Percentiles rank a stretch among this genome's conserved stretches.
Evolutionary conservation across 2,888 invertebrate genomes (phyloP).

Genomic region (Esperia sulphurella): DNA sequence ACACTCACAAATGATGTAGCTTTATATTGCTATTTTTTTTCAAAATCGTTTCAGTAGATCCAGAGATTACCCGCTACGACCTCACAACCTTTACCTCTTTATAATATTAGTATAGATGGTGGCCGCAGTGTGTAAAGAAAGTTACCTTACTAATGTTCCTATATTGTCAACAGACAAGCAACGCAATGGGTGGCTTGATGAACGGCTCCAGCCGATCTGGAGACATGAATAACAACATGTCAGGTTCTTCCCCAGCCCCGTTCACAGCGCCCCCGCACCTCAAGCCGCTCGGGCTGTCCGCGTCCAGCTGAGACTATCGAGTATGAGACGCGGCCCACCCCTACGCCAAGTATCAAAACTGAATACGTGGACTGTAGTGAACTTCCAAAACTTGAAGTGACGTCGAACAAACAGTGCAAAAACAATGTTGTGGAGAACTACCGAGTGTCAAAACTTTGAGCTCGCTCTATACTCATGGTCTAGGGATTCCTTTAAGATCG

Average conservation of each 20-base stretch:
- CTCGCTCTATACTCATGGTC: background rate
- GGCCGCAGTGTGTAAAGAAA: too few relatives aligned
- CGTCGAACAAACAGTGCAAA: slow-evolving; percentile 11
- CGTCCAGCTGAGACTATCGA: slow-evolving; percentile 82
- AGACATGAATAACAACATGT: slow-evolving; percentile 86
- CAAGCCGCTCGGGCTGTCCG: slow-evolving; percentile 79
- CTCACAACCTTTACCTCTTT: too few relatives aligned
- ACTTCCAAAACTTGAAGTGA: slow-evolving; percentile 4
- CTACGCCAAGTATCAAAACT: slow-evolving; percentile 70
- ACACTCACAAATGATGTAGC: too few relatives aligned
- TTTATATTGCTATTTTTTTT: too few relatives aligned
- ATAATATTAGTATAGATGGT: too few relatives aligned
- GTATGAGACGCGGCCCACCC: slow-evolving; percentile 69
- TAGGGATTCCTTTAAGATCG: background rate
- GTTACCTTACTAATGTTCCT: background rate
- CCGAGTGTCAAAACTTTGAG: slow-evolving; percentile 8
- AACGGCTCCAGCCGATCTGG: slow-evolving; percentile 78
- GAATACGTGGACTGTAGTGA: slow-evolving; percentile 27
- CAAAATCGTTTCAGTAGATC: too few relatives aligned
- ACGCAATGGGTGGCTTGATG: slow-evolving; percentile 71
- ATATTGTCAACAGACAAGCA: slow-evolving; percentile 56
- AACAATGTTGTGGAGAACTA: slow-evolving; percentile 7
- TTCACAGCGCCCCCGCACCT: slow-evolving; percentile 75
- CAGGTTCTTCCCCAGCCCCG: slow-evolving; percentile 69
- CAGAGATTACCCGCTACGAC: too few relatives aligned